Base-by-base conservation (phyloP, 2,888 invertebrate genomes). In the Pinctada fucata region DNA sequence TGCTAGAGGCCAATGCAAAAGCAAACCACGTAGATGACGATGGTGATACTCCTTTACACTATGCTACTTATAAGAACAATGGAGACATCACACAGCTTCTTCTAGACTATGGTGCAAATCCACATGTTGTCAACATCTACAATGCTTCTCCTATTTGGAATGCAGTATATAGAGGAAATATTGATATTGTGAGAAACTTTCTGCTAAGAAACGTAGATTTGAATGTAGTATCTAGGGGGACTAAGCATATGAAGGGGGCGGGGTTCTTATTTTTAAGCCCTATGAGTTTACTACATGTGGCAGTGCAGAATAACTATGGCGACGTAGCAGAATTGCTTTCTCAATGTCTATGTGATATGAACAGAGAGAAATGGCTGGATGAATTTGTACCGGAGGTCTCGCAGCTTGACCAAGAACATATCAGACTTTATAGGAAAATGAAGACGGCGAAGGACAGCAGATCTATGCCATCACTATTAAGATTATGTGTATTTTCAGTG, bases 21-120 rank as follows among this genome's bases (percentile, higher is more conserved):
- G 88, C 90, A 0, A 90, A 91, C 82, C 89, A 88, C 67, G 76
- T 78, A 4, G 90, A 91, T 78, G 89, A 90, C 69, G 91, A 91
- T 71, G 58, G 67, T 0, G 90, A 91, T 78, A 89, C 90, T 5
- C 86, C 91, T 1, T 75, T 91, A 2, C 88, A 85, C 73, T 91
- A 89, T 81, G 88, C 90, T 48, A 80, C 90, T 1, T 89, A 85
- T 76, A 90, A 91, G 75, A 88, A 88, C 6, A 84, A 87, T 76
- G 58, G 84, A 8, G 81, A 84, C 50, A 83, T 83, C 6, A 85
- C 88, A 2, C 77, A 78, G 68, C 66, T 81, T 6, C 81, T 91
- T 5, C 72, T 91, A n/a, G 78, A 82, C 51, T 66, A 82, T 71
- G 90, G 90, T n/a, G 90, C 90, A 2, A 81, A 89, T 67, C 89